Percentiles rank a stretch among this genome's conserved stretches.
phyloP scores from a whole-genome alignment of 1,140 invertebrate species.

The Formica selysi region DNA sequence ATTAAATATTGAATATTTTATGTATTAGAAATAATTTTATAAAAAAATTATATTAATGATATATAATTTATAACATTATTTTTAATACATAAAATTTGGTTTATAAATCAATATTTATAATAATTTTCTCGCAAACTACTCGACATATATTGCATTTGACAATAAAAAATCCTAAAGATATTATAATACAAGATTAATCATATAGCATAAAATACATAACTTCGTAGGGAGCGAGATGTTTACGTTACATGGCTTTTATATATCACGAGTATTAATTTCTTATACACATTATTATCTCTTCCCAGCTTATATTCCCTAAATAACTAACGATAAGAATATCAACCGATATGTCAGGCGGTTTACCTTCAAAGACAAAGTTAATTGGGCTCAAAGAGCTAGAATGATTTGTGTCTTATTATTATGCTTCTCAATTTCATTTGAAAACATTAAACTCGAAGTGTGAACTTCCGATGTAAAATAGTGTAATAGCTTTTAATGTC shows the following conservation, averaged over 20 bases:
- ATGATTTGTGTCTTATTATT: constrained; percentile 3
- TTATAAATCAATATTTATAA: neutral
- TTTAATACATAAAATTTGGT: neutral
- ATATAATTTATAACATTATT: neutral
- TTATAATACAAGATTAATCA: constrained; percentile 14
- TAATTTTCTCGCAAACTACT: neutral
- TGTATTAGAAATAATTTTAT: neutral
- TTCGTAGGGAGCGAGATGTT: constrained; percentile 6
- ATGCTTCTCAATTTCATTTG: neutral
- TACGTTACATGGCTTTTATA: constrained; percentile 40
- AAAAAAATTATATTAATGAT: too few species aligned
- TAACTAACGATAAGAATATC: constrained; percentile 41
- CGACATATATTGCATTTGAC: neutral
- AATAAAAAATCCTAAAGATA: neutral
- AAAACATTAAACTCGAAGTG: neutral
- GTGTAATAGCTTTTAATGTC: neutral
- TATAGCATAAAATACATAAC: neutral
- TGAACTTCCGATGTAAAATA: neutral
- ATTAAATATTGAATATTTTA: neutral
- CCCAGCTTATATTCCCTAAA: constrained; percentile 41
- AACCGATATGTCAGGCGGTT: neutral
- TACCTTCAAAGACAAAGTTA: constrained; percentile 16
- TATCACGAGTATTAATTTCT: constrained; percentile 19
- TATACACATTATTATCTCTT: constrained; percentile 34
- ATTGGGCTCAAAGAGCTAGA: neutral